Conservation (phyloP, 2,797 vertebrate species). For the Toxotes lorentzi region DNA sequence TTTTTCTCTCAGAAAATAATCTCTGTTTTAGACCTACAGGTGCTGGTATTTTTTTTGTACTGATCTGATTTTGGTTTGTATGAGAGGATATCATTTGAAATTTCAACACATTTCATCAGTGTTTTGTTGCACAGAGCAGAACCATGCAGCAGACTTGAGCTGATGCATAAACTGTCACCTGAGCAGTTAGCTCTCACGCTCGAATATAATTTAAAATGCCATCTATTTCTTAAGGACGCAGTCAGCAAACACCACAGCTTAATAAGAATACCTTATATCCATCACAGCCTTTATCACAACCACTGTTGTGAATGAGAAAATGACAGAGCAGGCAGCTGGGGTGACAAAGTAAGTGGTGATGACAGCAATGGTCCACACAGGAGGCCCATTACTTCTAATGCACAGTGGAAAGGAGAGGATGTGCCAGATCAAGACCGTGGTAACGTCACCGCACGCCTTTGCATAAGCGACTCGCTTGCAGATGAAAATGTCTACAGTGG, state of each 20-base stretch:
- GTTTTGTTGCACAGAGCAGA: conserved; percentile 25
- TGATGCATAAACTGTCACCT: conserved; percentile 48
- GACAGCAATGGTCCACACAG: conserved; percentile 45
- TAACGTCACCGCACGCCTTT: conserved; percentile 58
- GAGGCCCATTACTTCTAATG: conserved; percentile 57
- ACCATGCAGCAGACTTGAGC: background rate
- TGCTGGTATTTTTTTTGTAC: conserved; percentile 1
- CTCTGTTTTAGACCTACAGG: background rate
- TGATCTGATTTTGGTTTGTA: conserved; percentile 1
- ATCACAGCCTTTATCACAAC: conserved; percentile 24
- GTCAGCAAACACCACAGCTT: conserved; percentile 45
- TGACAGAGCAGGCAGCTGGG: conserved; percentile 37
- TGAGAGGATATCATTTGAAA: conserved; percentile 23
- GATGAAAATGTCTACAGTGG: conserved; percentile 75
- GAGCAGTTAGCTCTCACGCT: conserved; percentile 31
- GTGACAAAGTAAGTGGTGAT: conserved; percentile 45
- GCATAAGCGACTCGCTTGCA: conserved; percentile 58
- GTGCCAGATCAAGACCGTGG: conserved; percentile 43
- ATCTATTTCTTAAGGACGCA: conserved; percentile 32
- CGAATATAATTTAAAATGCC: conserved; percentile 39
- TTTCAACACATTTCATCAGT: conserved; percentile 54
- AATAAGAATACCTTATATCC: conserved; percentile 53
- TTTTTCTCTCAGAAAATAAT: conserved; percentile 8
- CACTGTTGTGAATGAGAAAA: conserved; percentile 53
- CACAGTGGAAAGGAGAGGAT: conserved; percentile 50